Conservation (phyloP, 2,113 vertebrate species). For the Meleagris gallopavo region DNA sequence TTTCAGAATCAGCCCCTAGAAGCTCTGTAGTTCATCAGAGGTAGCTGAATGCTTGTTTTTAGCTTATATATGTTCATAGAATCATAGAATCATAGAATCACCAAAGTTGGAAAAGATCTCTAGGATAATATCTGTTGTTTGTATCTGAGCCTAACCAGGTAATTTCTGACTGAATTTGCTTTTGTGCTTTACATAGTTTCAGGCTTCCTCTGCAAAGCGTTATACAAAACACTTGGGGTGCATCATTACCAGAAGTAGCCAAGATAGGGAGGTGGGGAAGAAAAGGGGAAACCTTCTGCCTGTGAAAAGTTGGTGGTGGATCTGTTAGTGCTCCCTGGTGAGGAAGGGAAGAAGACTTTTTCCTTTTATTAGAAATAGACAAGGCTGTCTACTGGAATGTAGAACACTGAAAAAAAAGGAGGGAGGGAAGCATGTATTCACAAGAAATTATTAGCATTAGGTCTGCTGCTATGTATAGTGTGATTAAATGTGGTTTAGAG, state of each 20-base stretch:
- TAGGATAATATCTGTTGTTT: not conserved
- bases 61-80: no score
- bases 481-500: not conserved
- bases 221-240: slow-evolving; percentile 7
- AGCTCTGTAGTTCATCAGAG: not conserved
- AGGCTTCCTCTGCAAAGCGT: not conserved
- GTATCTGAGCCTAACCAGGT: not conserved
- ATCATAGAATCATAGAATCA: no score
- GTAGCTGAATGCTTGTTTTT: not conserved
- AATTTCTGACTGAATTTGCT: slow-evolving; percentile 6
- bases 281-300: not conserved
- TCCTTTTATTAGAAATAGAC: slow-evolving; percentile 18
- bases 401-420: not conserved
- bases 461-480: not conserved
- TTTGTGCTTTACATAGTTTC: slow-evolving; percentile 15
- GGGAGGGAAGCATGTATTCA: not conserved
- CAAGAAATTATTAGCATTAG: not conserved
- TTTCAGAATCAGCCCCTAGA: not conserved
- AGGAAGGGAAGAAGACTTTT: not conserved
- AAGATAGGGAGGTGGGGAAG: not conserved
- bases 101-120: no score
- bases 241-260: not conserved
- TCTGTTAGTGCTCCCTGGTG: not conserved
- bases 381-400: not conserved
- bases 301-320: not conserved